Conservation (phyloP, 2,888 invertebrate genomes). For the Myopa tessellatipennis region DNA sequence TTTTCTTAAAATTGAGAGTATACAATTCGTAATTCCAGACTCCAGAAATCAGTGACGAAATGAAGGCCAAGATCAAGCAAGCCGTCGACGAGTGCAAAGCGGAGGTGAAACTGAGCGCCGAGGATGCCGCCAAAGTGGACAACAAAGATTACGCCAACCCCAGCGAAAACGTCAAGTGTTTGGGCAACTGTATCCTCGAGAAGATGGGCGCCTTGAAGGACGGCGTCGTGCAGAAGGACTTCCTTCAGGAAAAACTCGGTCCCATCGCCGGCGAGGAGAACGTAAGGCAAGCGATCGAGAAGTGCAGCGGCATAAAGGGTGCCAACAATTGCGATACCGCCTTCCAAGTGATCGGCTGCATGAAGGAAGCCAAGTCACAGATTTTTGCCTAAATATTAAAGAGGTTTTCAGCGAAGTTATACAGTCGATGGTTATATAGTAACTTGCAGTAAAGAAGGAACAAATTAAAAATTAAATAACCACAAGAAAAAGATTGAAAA, state of each 20-base stretch:
- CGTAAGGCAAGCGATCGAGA: slow-evolving; percentile 44
- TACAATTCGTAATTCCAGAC: slow-evolving; percentile 20
- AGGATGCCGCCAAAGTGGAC: slow-evolving; percentile 51
- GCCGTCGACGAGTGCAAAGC: slow-evolving; percentile 53
- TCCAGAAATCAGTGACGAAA: slow-evolving; percentile 54
- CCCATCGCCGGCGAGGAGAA: slow-evolving; percentile 51
- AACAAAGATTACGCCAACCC: slow-evolving; percentile 52
- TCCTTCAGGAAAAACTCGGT: slow-evolving; percentile 50
- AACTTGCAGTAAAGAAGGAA: neutral
- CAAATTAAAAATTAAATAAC: neutral
- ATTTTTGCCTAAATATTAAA: neutral
- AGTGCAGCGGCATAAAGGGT: slow-evolving; percentile 53
- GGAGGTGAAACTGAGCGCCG: slow-evolving; percentile 52
- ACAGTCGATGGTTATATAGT: neutral
- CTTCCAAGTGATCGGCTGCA: slow-evolving; percentile 56
- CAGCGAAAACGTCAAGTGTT: slow-evolving; percentile 57
- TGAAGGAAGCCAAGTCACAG: neutral
- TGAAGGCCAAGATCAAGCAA: slow-evolving; percentile 53
- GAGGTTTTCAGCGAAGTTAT: neutral
- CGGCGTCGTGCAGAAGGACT: slow-evolving; percentile 54
- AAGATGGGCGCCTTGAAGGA: slow-evolving; percentile 55
- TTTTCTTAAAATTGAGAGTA: neutral
- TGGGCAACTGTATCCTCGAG: slow-evolving; percentile 63
- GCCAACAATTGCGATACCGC: slow-evolving; percentile 58
- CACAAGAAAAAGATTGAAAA: neutral